These are phyloP conservation scores for Perdix hodgsoniae DNA, from an alignment of 2,797 vertebrate species.

Conservation along the genomic window DNA sequence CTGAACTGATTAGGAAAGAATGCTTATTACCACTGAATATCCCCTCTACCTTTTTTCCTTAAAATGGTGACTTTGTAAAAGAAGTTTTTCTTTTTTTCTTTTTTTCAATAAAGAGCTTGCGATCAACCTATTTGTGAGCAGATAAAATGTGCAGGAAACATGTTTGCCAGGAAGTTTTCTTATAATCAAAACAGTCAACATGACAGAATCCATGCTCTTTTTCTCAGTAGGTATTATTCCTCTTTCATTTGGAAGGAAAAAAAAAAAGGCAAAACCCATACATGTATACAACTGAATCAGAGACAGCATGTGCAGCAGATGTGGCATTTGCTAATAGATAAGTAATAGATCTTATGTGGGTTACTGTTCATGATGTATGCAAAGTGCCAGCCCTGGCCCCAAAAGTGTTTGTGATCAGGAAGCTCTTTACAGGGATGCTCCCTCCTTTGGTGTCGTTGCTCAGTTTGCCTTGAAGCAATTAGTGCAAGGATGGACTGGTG, in stretches of 20 bases:
- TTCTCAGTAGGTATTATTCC: constrained; percentile 48
- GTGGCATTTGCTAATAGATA: neutral
- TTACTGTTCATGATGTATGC: constrained; percentile 77
- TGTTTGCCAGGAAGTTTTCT: constrained; percentile 46
- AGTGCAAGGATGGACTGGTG: constrained; percentile 79
- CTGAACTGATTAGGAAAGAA: neutral
- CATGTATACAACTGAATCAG: constrained; percentile 42
- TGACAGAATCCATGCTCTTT: constrained; percentile 24
- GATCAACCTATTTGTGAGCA: neutral
- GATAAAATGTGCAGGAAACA: constrained; percentile 13
- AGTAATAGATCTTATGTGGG: constrained; percentile 30
- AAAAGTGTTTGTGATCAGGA: constrained; percentile 55
- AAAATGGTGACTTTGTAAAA: neutral
- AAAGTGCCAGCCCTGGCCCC: constrained; percentile 67
- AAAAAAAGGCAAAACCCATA: neutral
- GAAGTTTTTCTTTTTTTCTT: neutral
- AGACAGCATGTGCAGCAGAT: constrained; percentile 18
- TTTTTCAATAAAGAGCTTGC: neutral
- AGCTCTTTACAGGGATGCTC: neutral
- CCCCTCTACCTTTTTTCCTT: neutral
- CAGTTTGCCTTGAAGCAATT: constrained; percentile 79
- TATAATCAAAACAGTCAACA: constrained; percentile 27
- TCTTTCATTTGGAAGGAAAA: constrained; percentile 17
- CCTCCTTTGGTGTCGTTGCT: constrained; percentile 64
- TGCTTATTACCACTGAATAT: neutral